Conservation (phyloP, 2,888 invertebrate species). For the Prionchulus punctatus region DNA sequence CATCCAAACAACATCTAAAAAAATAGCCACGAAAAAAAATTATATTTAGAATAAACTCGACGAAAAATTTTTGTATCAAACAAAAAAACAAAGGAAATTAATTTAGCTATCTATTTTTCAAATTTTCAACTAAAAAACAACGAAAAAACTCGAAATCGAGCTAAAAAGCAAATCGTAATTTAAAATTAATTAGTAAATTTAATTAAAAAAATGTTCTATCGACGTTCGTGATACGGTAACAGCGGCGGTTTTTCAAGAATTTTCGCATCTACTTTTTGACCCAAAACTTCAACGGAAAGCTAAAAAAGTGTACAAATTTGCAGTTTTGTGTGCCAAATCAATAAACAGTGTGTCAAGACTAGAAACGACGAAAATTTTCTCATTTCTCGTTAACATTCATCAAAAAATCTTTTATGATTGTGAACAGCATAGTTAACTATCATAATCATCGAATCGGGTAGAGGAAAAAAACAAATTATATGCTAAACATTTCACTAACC, state of each 20-base stretch:
- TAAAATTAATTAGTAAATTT: not conserved
- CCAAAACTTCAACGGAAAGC: slow-evolving; percentile 19
- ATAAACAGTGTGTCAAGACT: not conserved
- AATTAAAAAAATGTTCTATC: not conserved
- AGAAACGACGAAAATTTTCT: not conserved
- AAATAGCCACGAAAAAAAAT: no score
- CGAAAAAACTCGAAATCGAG: not conserved
- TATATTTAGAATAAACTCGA: no score
- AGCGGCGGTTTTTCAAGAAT: slow-evolving; percentile 5
- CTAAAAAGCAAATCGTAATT: not conserved
- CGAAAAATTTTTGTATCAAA: no score
- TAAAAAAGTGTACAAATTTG: slow-evolving; percentile 14
- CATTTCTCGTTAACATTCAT: not conserved
- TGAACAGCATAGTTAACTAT: not conserved
- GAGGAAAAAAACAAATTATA: no score
- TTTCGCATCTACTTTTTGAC: not conserved
- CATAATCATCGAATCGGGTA: no score
- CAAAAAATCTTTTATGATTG: not conserved
- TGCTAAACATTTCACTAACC: no score
- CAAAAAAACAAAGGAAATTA: not conserved
- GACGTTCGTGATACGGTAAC: not conserved
- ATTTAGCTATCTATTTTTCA: not conserved
- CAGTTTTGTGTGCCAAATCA: no score
- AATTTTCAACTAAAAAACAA: not conserved
- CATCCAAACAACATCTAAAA: no score